phyloP scores from a whole-genome alignment of 2,888 invertebrate species.

The Synergus laeviventris region DNA sequence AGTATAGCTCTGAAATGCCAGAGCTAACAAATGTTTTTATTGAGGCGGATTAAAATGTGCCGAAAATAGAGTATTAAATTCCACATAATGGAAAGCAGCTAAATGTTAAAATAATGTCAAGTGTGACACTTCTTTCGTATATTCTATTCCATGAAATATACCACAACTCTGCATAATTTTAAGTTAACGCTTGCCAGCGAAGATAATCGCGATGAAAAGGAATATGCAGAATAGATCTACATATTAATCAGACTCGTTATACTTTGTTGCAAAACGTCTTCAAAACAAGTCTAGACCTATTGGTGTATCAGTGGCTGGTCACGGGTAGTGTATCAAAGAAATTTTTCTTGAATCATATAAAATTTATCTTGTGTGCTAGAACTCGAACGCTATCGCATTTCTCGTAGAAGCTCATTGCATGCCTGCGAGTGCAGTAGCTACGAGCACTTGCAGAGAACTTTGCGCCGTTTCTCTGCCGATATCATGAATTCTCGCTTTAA shows the following conservation, averaged over 20 bases:
- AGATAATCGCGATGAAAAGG: neutral
- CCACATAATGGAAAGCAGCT: neutral
- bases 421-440: conserved; percentile 54
- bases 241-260: conserved; percentile 30
- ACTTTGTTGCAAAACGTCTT: conserved; percentile 4
- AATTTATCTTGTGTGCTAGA: conserved; percentile 17
- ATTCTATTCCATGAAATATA: neutral
- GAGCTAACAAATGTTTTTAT: neutral
- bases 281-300: neutral
- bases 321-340: neutral
- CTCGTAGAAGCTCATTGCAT: conserved; percentile 39
- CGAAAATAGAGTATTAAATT: conserved; percentile 8
- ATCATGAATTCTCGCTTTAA: conserved; percentile 53
- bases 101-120: conserved; percentile 13
- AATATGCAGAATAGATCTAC: conserved; percentile 12
- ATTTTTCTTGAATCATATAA: neutral
- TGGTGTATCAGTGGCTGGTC: neutral
- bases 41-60: neutral
- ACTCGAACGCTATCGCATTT: conserved; percentile 18
- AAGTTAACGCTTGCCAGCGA: neutral
- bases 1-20: neutral
- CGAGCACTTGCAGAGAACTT: conserved; percentile 52
- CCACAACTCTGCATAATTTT: conserved; percentile 1
- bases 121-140: neutral
- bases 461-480: conserved; percentile 50